These are phyloP conservation scores for Elysia crispata DNA, from an alignment of 2,888 invertebrate genomes.

Conservation along the genomic window DNA sequence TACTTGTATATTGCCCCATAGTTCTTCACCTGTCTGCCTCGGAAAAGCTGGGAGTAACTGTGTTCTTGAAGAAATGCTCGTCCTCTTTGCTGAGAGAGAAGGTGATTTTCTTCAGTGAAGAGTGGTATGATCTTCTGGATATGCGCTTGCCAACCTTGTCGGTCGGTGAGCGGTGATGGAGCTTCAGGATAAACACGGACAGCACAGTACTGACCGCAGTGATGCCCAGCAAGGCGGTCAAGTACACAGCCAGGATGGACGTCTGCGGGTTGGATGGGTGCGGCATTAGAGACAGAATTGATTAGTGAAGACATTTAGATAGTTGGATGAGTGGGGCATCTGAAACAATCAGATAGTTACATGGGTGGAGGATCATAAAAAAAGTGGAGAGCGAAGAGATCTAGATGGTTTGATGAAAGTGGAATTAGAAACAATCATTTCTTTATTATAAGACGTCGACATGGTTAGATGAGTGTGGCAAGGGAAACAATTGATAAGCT, in stretches of 20 bases:
- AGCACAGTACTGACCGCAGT: constrained; percentile 43
- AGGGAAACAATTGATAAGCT: too few relatives aligned
- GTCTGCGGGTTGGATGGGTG: too few relatives aligned
- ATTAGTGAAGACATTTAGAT: too few relatives aligned
- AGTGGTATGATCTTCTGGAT: neutral
- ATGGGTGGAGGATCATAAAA: too few relatives aligned
- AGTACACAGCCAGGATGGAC: constrained; percentile 43
- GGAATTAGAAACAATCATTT: too few relatives aligned
- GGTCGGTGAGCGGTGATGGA: constrained; percentile 37
- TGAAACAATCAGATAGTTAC: too few relatives aligned
- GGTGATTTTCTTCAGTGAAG: constrained; percentile 1
- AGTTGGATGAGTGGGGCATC: too few relatives aligned
- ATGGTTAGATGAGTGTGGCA: too few relatives aligned
- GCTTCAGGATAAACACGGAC: constrained; percentile 44
- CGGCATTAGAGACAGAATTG: too few relatives aligned
- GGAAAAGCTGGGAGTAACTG: neutral
- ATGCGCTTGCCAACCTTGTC: constrained; percentile 27
- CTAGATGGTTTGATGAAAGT: neutral
- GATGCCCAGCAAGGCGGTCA: constrained; percentile 40
- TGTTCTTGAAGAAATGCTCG: neutral
- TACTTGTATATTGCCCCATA: too few relatives aligned
- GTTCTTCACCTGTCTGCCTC: neutral
- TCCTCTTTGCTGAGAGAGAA: neutral
- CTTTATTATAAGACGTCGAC: too few relatives aligned
- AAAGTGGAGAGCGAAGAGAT: neutral